Evolutionary conservation across 2,113 vertebrate species (phyloP), one percentile per base, ranked within the genome.

Genomic region (Asarcornis scutulata): DNA sequence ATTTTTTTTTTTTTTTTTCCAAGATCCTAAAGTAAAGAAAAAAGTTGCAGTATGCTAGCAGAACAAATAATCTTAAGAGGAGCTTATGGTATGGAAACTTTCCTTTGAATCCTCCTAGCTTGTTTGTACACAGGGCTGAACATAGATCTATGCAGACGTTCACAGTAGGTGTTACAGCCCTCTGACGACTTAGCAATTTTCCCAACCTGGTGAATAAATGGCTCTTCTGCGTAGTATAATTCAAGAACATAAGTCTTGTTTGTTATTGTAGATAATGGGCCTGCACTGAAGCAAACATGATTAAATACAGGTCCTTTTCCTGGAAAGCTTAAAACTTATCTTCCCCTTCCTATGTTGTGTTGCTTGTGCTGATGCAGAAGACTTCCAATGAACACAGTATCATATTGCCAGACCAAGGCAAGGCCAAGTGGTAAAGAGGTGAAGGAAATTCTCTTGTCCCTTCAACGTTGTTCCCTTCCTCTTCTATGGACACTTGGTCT

Each of bases 21-120:
- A 80, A 22, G 59, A 90, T 67, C 69, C 32, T 68, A 72, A 38
- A 84, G 60, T 88, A 93, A 94, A 91, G 62, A 58, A 91, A 78
- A 44, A 73, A 86, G 67, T 92, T 95, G 80, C 0, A 11, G 71
- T 92, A 53, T 50, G 89, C 52, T 68, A 94, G 55, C 93, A 94
- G 94, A 96, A 96, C 86, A 96, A 75, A 83, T 59, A 64, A 40
- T 96, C 60, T 58, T 94, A 94, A 80, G 74, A 94, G 90, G 88
- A 94, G 75, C 67, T 92, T 91, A 75, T 80, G 69, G 73, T 87
- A 85, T 96, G 93, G 86, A 95, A 94, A 94, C 97, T 96, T 95
- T n/a, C 67, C 38, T 82, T 80, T 78, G 71, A 82, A 83, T 92
- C 50, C 78, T 66, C 88, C 87, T 85, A 76, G 34, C 85, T 69